A percentile compares a stretch with the other conserved stretches of the same genome.
phyloP scores from a whole-genome alignment of 2,888 invertebrate species.

The Cosmia pyralina region DNA sequence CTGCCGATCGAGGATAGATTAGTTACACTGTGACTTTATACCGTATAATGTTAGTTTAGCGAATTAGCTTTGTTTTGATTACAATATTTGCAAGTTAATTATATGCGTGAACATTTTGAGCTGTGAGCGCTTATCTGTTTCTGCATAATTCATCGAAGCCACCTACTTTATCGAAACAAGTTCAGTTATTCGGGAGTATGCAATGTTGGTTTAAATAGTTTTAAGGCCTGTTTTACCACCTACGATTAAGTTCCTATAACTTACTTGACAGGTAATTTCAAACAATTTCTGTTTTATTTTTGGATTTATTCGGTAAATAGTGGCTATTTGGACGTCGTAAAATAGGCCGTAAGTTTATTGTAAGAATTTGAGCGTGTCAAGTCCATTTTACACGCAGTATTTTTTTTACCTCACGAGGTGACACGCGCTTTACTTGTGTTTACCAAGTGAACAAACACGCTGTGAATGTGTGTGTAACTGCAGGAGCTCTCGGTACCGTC shows the following conservation, averaged over 20 bases:
- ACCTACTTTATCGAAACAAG: conserved; percentile 20
- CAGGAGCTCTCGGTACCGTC: too few relatives aligned
- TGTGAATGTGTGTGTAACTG: too few relatives aligned
- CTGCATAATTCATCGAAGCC: conserved; percentile 43
- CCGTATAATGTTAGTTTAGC: conserved; percentile 41
- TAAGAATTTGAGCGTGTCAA: background rate
- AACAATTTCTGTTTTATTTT: too few relatives aligned
- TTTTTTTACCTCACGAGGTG: too few relatives aligned
- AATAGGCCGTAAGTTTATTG: background rate
- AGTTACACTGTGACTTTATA: conserved; percentile 33
- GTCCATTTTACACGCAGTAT: background rate
- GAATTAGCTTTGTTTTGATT: conserved; percentile 45
- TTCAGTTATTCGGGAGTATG: conserved; percentile 1
- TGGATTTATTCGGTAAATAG: too few relatives aligned
- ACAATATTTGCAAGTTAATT: conserved; percentile 62
- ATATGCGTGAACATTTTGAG: conserved; percentile 56
- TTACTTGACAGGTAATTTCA: too few relatives aligned
- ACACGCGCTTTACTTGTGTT: too few relatives aligned
- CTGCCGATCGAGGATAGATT: conserved; percentile 31
- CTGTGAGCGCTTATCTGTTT: conserved; percentile 49
- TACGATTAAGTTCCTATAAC: too few relatives aligned
- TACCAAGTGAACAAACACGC: too few relatives aligned
- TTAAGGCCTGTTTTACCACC: too few relatives aligned
- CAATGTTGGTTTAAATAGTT: background rate
- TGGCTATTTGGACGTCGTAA: too few relatives aligned